phyloP scores from a whole-genome alignment of 2,797 vertebrate species.

The Neoniphon sammara region DNA sequence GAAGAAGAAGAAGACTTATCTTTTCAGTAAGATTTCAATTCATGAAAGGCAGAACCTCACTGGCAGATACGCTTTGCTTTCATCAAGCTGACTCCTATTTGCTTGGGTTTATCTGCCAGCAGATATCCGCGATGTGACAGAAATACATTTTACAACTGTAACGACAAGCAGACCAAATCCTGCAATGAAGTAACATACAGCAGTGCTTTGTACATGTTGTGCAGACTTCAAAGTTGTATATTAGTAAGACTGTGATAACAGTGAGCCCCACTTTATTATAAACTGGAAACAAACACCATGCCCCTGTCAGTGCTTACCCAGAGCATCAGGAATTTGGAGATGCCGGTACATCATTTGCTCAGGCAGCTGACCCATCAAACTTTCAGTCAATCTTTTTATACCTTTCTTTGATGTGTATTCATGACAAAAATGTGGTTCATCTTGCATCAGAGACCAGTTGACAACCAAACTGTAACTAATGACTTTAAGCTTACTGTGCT shows the following conservation, averaged over 20 bases:
- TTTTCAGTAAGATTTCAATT: slow-evolving; percentile 80
- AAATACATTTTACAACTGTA: slow-evolving; percentile 80
- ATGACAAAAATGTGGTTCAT: slow-evolving; percentile 36
- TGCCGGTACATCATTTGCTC: not conserved
- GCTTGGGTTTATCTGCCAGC: slow-evolving; percentile 77
- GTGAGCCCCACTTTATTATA: slow-evolving; percentile 40
- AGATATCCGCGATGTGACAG: slow-evolving; percentile 76
- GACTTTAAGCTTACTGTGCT: slow-evolving; percentile 43
- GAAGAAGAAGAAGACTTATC: slow-evolving; percentile 77
- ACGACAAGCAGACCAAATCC: slow-evolving; percentile 65
- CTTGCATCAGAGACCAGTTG: slow-evolving; percentile 41
- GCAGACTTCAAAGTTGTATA: slow-evolving; percentile 68
- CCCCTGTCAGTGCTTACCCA: slow-evolving; percentile 25
- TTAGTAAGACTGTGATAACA: slow-evolving; percentile 66
- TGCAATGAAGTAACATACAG: slow-evolving; percentile 51
- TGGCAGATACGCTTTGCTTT: slow-evolving; percentile 78
- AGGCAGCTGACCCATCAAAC: slow-evolving; percentile 38
- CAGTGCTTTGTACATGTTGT: slow-evolving; percentile 59
- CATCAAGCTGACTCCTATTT: slow-evolving; percentile 78
- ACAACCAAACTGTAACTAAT: slow-evolving; percentile 64
- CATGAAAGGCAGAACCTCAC: slow-evolving; percentile 77
- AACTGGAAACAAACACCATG: slow-evolving; percentile 54
- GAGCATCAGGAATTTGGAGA: slow-evolving; percentile 7
- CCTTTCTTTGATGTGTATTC: slow-evolving; percentile 38
- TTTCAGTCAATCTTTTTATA: slow-evolving; percentile 27